These are phyloP conservation scores for Lichenostomus cassidix DNA, from an alignment of 2,113 vertebrate genomes.

Conservation along the genomic window DNA sequence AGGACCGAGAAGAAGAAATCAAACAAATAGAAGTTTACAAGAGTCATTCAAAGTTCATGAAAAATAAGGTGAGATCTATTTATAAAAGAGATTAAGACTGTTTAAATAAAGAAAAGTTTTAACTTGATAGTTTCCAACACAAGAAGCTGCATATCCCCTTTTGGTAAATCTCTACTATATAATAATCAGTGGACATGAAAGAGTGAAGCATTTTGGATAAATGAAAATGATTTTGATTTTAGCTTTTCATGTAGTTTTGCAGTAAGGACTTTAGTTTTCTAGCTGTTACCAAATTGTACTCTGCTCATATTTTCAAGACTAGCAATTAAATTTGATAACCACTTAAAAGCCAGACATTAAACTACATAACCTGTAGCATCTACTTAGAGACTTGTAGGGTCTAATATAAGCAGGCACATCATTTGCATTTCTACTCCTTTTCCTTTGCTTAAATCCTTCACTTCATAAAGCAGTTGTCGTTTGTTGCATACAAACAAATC, in stretches of 20 bases:
- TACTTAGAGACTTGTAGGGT: not conserved
- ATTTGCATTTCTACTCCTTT: not conserved
- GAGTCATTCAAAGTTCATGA: slow-evolving; percentile 99
- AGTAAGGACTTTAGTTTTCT: not conserved
- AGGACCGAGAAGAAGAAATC: slow-evolving; percentile 97
- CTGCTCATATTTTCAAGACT: not conserved
- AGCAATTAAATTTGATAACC: not conserved
- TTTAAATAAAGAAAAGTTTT: slow-evolving; percentile 26
- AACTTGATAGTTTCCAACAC: not conserved
- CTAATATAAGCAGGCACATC: not conserved
- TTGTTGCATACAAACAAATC: not conserved
- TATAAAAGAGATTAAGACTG: slow-evolving; percentile 27
- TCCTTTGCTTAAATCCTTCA: not conserved
- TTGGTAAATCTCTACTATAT: not conserved
- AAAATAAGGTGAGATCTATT: slow-evolving; percentile 87
- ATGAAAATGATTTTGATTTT: not conserved
- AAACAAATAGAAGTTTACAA: slow-evolving; percentile 99
- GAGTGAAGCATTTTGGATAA: not conserved
- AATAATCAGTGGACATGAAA: not conserved
- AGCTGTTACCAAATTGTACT: not conserved
- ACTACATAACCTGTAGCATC: not conserved
- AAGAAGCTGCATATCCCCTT: not conserved
- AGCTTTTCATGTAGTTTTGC: not conserved
- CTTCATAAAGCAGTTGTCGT: not conserved
- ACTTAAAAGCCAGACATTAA: not conserved